A percentile compares a stretch with the other conserved stretches of the same genome.
Evolutionary conservation across 1,140 invertebrate species (phyloP).

Genomic region (Drosophila saltans): DNA sequence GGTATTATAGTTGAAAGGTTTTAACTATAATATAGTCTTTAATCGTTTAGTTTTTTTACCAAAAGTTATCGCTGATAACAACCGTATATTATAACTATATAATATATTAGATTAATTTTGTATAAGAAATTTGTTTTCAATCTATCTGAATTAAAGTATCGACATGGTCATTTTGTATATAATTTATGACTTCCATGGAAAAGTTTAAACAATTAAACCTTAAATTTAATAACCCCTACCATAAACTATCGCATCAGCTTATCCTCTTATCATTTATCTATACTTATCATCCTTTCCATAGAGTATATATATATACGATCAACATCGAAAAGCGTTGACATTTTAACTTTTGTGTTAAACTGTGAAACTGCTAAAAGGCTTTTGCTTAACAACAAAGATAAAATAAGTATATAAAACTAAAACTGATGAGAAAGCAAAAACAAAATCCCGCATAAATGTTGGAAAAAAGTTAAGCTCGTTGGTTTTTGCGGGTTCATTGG

Average conservation of each 20-base stretch:
- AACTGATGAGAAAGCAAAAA: constrained; percentile 27
- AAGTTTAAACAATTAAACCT: not conserved
- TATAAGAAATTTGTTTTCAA: too few relatives aligned
- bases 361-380: constrained; percentile 59
- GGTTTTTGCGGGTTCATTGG: constrained; percentile 79
- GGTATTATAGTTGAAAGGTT: too few relatives aligned
- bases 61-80: too few relatives aligned
- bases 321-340: constrained; percentile 71
- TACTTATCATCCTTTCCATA: constrained; percentile 12
- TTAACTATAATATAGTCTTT: too few relatives aligned
- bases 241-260: not conserved
- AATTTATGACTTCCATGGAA: too few relatives aligned
- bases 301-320: constrained; percentile 45
- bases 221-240: constrained; percentile 28
- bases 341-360: constrained; percentile 75
- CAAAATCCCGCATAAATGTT: constrained; percentile 57
- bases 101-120: too few relatives aligned
- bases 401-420: constrained; percentile 37
- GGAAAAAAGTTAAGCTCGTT: constrained; percentile 72
- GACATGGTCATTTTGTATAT: too few relatives aligned
- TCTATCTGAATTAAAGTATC: too few relatives aligned
- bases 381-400: constrained; percentile 25
- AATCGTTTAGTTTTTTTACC: too few relatives aligned
- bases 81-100: too few relatives aligned
- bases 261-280: constrained; percentile 49